phyloP scores from a whole-genome alignment of 2,797 vertebrate species.

The Acanthis flammea region DNA sequence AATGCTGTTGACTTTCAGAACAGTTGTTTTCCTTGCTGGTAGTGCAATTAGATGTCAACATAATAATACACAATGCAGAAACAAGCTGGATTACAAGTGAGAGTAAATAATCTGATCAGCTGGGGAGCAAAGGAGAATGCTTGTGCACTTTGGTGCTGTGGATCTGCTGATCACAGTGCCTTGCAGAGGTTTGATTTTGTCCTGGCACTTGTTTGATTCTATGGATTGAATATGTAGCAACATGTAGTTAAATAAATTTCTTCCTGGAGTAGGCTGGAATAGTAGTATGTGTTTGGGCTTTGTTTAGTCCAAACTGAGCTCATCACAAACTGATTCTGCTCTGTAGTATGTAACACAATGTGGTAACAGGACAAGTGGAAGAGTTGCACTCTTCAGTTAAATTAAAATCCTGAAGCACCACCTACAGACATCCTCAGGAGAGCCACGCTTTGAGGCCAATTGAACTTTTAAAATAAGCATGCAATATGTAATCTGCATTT shows the following conservation, averaged over 20 bases:
- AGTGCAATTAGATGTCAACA: background rate
- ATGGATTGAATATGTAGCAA: background rate
- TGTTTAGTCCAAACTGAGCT: background rate
- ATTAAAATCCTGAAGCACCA: background rate
- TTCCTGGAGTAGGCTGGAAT: background rate
- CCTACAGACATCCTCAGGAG: background rate
- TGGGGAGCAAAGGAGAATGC: background rate
- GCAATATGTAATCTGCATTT: background rate
- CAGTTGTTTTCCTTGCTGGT: background rate
- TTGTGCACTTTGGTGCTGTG: background rate
- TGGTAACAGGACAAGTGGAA: background rate
- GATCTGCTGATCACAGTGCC: background rate
- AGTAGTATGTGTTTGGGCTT: background rate
- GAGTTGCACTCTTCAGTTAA: background rate
- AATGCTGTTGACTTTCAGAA: background rate
- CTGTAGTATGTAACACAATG: background rate
- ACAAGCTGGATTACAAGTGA: background rate
- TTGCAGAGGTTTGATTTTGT: background rate
- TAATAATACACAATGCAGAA: background rate
- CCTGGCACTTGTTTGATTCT: background rate
- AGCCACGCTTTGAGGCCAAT: background rate
- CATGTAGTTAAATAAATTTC: background rate
- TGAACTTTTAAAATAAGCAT: background rate
- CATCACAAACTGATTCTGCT: background rate
- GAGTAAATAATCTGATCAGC: background rate